Conservation (phyloP, 2,888 invertebrate genomes). For the Noctuana brunneofusca region DNA sequence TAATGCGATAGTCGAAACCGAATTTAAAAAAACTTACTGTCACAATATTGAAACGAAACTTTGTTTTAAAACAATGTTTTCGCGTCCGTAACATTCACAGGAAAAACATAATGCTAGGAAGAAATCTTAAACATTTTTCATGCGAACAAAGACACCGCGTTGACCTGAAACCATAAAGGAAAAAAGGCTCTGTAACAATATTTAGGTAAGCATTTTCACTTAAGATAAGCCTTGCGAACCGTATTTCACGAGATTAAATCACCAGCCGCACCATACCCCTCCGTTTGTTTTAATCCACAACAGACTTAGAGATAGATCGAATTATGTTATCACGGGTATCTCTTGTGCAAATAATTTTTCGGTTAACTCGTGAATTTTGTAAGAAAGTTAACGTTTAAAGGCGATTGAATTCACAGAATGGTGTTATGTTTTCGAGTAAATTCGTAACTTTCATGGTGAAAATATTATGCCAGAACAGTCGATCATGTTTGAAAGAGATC, state of each 20-base stretch:
- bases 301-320: slow-evolving; percentile 27
- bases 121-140: slow-evolving; percentile 19
- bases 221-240: slow-evolving; percentile 27
- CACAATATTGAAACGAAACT: not conserved
- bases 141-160: slow-evolving; percentile 25
- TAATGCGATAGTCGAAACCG: no score
- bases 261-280: slow-evolving; percentile 14
- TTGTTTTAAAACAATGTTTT: not conserved
- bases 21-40: not conserved
- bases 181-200: slow-evolving; percentile 31
- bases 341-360: not conserved
- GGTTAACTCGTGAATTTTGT: not conserved
- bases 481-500: no score
- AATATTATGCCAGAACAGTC: no score
- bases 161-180: slow-evolving; percentile 23
- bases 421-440: no score
- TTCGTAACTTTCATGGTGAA: no score
- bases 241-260: slow-evolving; percentile 35
- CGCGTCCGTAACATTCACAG: not conserved
- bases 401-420: not conserved
- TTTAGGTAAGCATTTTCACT: slow-evolving; percentile 33
- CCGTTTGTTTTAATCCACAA: slow-evolving; percentile 30
- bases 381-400: no score
- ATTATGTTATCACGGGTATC: slow-evolving; percentile 2
- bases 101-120: not conserved